Evolutionary conservation across 2,888 invertebrate genomes (phyloP).

Genomic region (Argynnis bischoffii): DNA sequence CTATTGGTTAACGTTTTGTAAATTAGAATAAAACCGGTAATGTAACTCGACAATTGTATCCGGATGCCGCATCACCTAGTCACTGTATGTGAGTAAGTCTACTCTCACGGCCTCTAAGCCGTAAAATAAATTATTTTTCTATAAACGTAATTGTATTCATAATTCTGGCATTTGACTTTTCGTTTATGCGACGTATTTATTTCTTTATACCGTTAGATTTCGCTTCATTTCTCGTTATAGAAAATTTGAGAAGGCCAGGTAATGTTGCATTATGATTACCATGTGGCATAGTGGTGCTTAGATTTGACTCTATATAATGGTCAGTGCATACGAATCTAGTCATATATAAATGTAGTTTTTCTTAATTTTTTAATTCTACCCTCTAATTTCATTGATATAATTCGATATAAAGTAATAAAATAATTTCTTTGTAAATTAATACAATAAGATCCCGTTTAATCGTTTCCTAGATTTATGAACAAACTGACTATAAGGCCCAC

Average conservation of each 20-base stretch:
- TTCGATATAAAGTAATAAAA: no score
- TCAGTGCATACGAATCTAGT: no score
- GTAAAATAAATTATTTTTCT: slow-evolving; percentile 29
- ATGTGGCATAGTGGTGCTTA: no score
- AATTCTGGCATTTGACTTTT: slow-evolving; percentile 19
- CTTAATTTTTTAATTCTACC: no score
- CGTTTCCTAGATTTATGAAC: not conserved
- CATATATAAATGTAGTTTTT: no score
- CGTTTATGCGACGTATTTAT: slow-evolving; percentile 21
- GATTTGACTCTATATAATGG: no score
- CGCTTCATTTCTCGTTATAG: slow-evolving; percentile 4
- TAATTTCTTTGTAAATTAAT: not conserved
- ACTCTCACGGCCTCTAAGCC: slow-evolving; percentile 27
- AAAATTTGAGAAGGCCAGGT: not conserved
- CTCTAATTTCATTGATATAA: no score
- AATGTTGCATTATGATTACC: no score
- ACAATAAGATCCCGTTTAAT: not conserved
- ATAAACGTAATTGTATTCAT: slow-evolving; percentile 29
- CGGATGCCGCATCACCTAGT: slow-evolving; percentile 25
- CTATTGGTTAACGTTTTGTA: no score
- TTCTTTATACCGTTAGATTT: slow-evolving; percentile 19
- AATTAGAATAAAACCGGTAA: slow-evolving; percentile 26
- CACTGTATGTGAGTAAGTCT: slow-evolving; percentile 1
- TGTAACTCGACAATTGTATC: slow-evolving; percentile 32
- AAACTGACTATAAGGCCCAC: not conserved